A percentile compares a stretch with the other conserved stretches of the same genome.
Conservation (phyloP, 2,888 invertebrate genomes). For the Nasonia oneida region DNA sequence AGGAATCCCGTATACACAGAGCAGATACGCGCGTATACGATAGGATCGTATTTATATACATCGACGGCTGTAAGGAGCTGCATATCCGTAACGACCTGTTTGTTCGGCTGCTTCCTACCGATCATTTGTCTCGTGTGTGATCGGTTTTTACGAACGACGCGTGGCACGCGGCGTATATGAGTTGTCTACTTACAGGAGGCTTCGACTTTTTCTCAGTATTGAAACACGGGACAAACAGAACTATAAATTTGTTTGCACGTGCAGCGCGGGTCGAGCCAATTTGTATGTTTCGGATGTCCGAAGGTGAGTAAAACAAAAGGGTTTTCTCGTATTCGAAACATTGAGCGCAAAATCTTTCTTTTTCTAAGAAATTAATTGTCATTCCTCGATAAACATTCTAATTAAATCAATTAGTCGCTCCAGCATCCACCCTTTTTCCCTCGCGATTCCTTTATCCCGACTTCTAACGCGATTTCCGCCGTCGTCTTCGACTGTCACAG, state of each 20-base stretch:
- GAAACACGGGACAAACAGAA: not conserved
- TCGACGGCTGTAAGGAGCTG: not conserved
- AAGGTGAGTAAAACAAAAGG: not conserved
- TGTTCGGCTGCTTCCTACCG: not conserved
- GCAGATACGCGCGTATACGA: not conserved
- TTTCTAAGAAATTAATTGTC: not conserved
- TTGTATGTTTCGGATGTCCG: not conserved
- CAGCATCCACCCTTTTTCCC: slow-evolving; percentile 19
- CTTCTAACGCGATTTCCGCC: not conserved
- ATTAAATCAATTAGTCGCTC: slow-evolving; percentile 59
- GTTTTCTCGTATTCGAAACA: not conserved
- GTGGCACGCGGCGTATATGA: slow-evolving; percentile 3
- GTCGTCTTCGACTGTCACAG: not conserved
- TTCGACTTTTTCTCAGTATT: not conserved
- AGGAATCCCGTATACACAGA: not conserved
- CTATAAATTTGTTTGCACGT: slow-evolving; percentile 13
- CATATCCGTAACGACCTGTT: not conserved
- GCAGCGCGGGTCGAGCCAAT: not conserved
- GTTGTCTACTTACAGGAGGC: not conserved
- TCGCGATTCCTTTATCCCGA: not conserved
- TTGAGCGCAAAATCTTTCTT: not conserved
- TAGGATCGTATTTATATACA: not conserved
- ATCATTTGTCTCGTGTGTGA: not conserved
- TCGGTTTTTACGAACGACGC: not conserved
- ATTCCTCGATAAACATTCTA: slow-evolving; percentile 5